These are phyloP conservation scores for Terebella lapidaria DNA, from an alignment of 2,888 invertebrate genomes.

Conservation along the genomic window DNA sequence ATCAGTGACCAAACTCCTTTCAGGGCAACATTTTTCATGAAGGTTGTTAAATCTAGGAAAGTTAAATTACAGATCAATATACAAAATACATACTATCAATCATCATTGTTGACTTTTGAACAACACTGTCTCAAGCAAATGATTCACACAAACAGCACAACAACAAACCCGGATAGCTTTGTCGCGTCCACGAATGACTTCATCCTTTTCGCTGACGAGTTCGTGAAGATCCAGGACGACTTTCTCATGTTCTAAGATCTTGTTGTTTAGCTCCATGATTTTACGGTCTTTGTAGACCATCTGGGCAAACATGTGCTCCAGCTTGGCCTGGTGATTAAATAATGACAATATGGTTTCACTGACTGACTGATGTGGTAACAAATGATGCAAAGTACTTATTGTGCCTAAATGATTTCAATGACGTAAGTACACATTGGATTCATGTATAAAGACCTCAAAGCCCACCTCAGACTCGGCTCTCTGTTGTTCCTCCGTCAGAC, in stretches of 20 bases:
- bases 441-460: neutral
- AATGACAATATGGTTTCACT: no score
- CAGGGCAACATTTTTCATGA: no score
- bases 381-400: neutral
- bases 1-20: no score
- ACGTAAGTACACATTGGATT: neutral
- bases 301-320: conserved; percentile 55
- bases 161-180: conserved; percentile 60
- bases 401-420: neutral
- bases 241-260: conserved; percentile 71
- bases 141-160: no score
- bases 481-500: neutral
- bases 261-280: conserved; percentile 65
- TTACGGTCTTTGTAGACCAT: conserved; percentile 63
- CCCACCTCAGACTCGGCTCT: neutral
- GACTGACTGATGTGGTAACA: neutral
- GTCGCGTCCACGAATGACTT: conserved; percentile 75
- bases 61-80: no score
- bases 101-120: no score
- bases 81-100: no score
- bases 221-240: conserved; percentile 75
- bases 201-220: conserved; percentile 75
- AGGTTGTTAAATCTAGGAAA: no score
- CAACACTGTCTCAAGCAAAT: no score
- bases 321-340: conserved; percentile 18